These are phyloP conservation scores for Chamaea fasciata DNA, from an alignment of 2,113 vertebrate genomes.

Conservation along the genomic window DNA sequence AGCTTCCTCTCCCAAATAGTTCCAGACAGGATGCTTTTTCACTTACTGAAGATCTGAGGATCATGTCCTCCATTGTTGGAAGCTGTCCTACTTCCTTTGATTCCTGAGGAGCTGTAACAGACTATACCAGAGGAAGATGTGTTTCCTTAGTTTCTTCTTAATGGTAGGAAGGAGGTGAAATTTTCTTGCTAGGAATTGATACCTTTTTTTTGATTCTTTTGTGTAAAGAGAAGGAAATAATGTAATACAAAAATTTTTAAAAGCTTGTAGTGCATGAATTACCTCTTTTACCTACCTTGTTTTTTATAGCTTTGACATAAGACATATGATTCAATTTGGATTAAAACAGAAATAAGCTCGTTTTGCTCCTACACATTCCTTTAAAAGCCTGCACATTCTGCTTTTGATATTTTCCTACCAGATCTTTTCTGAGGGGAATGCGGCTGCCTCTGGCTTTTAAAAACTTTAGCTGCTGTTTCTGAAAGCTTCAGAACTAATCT, in stretches of 20 bases:
- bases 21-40: slow-evolving; percentile 51
- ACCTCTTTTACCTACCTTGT: slow-evolving; percentile 27
- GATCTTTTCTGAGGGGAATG: background rate
- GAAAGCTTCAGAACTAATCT: background rate
- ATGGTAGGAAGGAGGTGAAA: slow-evolving; percentile 6
- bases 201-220: background rate
- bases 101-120: background rate
- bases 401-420: slow-evolving; percentile 14
- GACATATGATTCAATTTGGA: slow-evolving; percentile 46
- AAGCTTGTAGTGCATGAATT: background rate
- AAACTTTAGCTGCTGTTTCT: background rate
- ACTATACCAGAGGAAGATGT: background rate
- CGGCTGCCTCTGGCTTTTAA: background rate
- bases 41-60: background rate
- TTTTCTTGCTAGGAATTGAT: background rate
- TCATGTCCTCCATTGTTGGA: background rate
- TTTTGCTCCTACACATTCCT: slow-evolving; percentile 39
- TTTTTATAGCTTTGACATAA: slow-evolving; percentile 45
- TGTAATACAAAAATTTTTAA: background rate
- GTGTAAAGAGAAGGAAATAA: background rate
- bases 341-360: slow-evolving; percentile 39
- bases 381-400: background rate
- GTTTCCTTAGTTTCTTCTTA: background rate
- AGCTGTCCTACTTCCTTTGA: slow-evolving; percentile 36
- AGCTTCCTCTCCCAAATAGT: slow-evolving; percentile 28